Conservation (phyloP, 2,797 vertebrate species). For the Gallirallus australis region DNA sequence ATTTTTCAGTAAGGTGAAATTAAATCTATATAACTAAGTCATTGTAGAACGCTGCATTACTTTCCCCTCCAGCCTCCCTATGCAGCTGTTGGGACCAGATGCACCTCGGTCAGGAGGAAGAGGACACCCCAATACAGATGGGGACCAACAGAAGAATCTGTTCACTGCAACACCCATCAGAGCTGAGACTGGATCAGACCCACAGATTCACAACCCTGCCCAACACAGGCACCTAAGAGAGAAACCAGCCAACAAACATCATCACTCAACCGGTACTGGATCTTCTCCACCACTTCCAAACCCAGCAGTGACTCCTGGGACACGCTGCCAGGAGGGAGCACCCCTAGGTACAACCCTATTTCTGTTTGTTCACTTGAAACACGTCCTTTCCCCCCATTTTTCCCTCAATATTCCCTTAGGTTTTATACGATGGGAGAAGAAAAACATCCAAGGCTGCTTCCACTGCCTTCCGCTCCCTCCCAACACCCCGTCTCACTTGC, state of each 20-base stretch:
- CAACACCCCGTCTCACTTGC: constrained; percentile 2
- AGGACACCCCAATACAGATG: accelerated
- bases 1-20: background rate
- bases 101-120: background rate
- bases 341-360: background rate
- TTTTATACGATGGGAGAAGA: background rate
- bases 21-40: background rate
- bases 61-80: background rate
- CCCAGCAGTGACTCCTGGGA: background rate
- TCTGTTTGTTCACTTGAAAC: background rate
- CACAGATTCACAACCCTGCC: background rate
- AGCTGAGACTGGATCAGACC: background rate
- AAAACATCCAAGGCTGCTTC: background rate
- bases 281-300: background rate
- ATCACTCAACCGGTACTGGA: background rate
- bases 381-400: background rate
- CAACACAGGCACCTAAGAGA: background rate
- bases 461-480: background rate
- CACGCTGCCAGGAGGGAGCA: background rate
- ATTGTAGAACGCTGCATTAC: background rate
- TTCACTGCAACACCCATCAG: background rate
- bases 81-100: background rate
- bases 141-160: background rate
- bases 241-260: constrained; percentile 25
- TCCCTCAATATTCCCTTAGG: background rate